Evolutionary conservation across 1,140 invertebrate genomes (phyloP).

Genomic region (Hetaerina americana): DNA sequence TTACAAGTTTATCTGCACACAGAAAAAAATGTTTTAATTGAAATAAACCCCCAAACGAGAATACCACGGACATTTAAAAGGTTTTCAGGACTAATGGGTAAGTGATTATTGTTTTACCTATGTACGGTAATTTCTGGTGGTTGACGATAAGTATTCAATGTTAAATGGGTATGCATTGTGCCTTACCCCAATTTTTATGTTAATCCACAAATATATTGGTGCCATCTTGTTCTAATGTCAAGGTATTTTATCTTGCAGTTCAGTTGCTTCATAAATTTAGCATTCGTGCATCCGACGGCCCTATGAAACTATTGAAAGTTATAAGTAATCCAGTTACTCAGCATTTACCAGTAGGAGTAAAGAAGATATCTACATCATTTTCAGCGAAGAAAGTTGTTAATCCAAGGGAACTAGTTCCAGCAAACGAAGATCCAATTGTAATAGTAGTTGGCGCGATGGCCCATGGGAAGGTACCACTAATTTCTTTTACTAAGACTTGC

Average conservation of each 20-base stretch:
- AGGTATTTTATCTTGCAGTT: conserved; percentile 47
- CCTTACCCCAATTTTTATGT: too few relatives aligned
- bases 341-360: conserved; percentile 91
- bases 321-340: conserved; percentile 94
- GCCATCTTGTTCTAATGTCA: too few relatives aligned
- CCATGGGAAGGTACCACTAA: conserved; percentile 63
- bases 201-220: too few relatives aligned
- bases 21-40: conserved; percentile 92
- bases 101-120: conserved; percentile 18
- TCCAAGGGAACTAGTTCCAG: conserved; percentile 66
- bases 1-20: conserved; percentile 92
- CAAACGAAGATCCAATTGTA: conserved; percentile 67
- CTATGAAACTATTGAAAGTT: conserved; percentile 87
- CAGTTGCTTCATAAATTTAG: conserved; percentile 91
- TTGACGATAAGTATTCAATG: conserved; percentile 12
- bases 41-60: conserved; percentile 96
- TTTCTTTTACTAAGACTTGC: neutral
- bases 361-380: conserved; percentile 84
- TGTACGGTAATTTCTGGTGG: conserved; percentile 9
- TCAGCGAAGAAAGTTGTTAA: conserved; percentile 63
- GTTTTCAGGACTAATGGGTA: conserved; percentile 96
- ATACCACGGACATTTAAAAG: conserved; percentile 96
- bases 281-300: conserved; percentile 76
- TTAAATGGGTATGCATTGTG: conserved; percentile 19
- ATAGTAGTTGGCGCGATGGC: conserved; percentile 95